Evolutionary conservation across 2,113 vertebrate genomes (phyloP), one percentile per base, ranked within the genome.

Genomic region (human): DNA sequence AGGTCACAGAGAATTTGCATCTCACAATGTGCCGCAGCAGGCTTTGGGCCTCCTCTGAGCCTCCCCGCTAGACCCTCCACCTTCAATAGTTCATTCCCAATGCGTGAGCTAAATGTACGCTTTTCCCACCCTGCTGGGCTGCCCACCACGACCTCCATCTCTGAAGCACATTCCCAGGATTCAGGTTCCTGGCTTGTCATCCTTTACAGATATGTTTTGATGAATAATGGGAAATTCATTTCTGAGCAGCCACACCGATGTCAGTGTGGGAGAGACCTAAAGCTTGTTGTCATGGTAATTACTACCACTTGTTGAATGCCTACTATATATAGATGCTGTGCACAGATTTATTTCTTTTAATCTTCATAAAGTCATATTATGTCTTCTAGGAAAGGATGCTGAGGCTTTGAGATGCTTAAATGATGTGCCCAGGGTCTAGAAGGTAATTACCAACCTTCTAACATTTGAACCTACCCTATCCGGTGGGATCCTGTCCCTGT

Each of bases 101-200:
- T 32, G 2, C 35, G 3, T 8, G 73, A 78, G 68, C 83, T 57
- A 25, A 11, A n/a, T 7, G 68, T 16, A 30, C 43, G 11, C 38
- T 52, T 32, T 9, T 57, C 59, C 89, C 27, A 14, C 59, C 38
- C 38, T 50, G 40, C 80, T 35, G 48, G 27, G 30, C 20, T 68
- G 5, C 22, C 68, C 32, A 12, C 3, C 12, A 32, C 38, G 5
- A 20, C n/a, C 76, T 45, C 52, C 2, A 76, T 20, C 32, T 23
- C 55, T 75, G 48, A 93, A 82, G 16, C n/a, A 12, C 32, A 23
- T 76, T 59, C 81, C 70, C 70, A 40, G 72, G 72, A 70, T 83
- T 76, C 57, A 57, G 80, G 73, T 48, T 78, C 32, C 30, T 48
- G 79, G 86, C 92, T 93, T 92, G 8, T 64, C 92, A 78, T 18